These are phyloP conservation scores for Cheirogaleus medius DNA, from an alignment of 2,113 vertebrate genomes.

Conservation along the genomic window DNA sequence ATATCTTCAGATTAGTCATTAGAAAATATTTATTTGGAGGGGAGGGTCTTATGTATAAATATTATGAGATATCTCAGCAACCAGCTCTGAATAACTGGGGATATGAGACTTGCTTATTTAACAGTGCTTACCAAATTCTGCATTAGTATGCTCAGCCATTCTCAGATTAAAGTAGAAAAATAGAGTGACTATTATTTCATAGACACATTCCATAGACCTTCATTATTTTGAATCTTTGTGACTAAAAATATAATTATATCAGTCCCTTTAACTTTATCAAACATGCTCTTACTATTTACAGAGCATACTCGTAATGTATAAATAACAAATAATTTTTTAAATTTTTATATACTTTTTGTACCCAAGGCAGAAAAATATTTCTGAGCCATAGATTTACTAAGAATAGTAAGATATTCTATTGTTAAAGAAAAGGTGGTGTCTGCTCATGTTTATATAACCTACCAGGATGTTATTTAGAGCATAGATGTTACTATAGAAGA, in stretches of 20 bases:
- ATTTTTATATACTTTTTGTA: background rate
- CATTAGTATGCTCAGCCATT: background rate
- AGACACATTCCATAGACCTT: background rate
- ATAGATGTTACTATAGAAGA: background rate
- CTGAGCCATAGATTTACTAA: background rate
- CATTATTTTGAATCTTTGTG: background rate
- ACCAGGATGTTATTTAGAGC: background rate
- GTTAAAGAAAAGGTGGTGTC: background rate
- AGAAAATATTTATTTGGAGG: background rate
- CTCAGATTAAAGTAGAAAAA: conserved; percentile 30
- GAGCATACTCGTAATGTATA: background rate
- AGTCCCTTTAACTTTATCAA: background rate
- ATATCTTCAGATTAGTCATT: background rate
- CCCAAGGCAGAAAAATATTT: background rate
- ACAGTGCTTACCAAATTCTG: background rate
- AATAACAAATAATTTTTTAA: background rate
- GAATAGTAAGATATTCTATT: background rate
- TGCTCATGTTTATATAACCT: conserved; percentile 5
- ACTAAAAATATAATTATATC: background rate
- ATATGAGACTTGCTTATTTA: background rate
- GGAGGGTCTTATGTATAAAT: background rate
- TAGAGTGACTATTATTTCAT: background rate
- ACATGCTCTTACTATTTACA: background rate
- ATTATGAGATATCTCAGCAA: background rate
- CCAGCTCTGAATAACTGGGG: background rate